A percentile compares a stretch with the other conserved stretches of the same genome.
Evolutionary conservation across 2,888 invertebrate genomes (phyloP).

Genomic region (Bombylius discolor): DNA sequence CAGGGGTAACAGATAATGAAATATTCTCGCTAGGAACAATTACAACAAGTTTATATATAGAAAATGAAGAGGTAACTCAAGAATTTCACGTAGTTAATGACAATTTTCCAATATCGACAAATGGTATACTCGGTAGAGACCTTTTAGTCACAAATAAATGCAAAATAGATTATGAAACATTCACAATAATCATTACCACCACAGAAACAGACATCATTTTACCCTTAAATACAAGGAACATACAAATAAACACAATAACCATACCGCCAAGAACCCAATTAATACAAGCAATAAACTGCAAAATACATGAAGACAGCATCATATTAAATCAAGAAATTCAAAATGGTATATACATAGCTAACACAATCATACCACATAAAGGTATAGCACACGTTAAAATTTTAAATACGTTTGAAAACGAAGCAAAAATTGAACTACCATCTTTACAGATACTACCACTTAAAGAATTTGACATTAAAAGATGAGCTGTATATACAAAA

Average conservation of each 20-base stretch:
- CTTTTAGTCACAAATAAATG: not conserved
- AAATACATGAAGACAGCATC: slow-evolving; percentile 4
- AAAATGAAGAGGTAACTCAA: not conserved
- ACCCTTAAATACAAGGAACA: not conserved
- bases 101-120: slow-evolving; percentile 2
- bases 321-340: slow-evolving; percentile 2
- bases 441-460: no score
- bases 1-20: not conserved
- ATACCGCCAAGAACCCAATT: slow-evolving; percentile 5
- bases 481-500: not conserved
- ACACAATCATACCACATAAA: not conserved
- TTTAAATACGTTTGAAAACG: no score
- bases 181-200: not conserved
- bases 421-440: no score
- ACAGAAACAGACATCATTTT: no score
- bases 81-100: not conserved
- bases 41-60: not conserved
- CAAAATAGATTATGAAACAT: slow-evolving; percentile 4
- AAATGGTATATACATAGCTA: not conserved
- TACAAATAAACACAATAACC: not conserved
- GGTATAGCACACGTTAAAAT: slow-evolving; percentile 1
- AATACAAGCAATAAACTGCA: not conserved
- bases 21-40: not conserved
- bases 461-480: not conserved
- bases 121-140: slow-evolving; percentile 4